Conservation (phyloP, 2,113 vertebrate genomes). For the Megalops atlanticus region DNA sequence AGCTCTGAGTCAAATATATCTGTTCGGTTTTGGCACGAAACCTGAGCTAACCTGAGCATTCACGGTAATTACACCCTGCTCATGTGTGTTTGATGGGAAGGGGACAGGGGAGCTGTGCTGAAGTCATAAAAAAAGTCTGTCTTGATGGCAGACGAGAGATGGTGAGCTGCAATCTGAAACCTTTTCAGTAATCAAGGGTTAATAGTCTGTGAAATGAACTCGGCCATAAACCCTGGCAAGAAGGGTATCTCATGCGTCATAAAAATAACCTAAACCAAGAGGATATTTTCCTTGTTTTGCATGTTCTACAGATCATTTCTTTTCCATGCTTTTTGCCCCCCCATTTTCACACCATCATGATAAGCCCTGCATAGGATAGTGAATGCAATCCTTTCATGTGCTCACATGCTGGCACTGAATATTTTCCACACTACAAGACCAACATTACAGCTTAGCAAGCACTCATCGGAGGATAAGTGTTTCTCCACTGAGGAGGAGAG, state of each 20-base stretch:
- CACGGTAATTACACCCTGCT: not conserved
- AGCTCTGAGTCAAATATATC: not conserved
- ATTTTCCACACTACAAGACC: too few species aligned
- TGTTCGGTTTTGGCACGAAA: not conserved
- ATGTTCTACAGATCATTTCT: not conserved
- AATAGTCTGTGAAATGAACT: slow-evolving; percentile 36
- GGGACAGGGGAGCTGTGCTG: too few species aligned
- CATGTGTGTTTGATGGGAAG: not conserved
- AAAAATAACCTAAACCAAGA: not conserved
- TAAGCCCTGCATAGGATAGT: too few species aligned
- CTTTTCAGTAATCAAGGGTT: slow-evolving; percentile 26
- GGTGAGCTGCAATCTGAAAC: slow-evolving; percentile 15
- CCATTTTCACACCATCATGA: too few species aligned
- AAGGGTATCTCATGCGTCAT: not conserved
- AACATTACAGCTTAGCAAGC: too few species aligned
- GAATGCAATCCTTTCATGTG: too few species aligned
- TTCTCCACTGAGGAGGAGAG: too few species aligned
- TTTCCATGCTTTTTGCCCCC: too few species aligned
- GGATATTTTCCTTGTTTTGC: not conserved
- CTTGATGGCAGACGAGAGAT: not conserved
- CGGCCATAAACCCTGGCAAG: slow-evolving; percentile 22
- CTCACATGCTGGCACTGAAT: too few species aligned
- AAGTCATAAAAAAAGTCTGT: slow-evolving; percentile 5
- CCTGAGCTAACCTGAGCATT: not conserved
- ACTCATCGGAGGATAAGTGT: too few species aligned